Percentiles rank a stretch among this genome's conserved stretches.
phyloP scores from a whole-genome alignment of 2,797 vertebrate species.

The Apogon talboti region DNA sequence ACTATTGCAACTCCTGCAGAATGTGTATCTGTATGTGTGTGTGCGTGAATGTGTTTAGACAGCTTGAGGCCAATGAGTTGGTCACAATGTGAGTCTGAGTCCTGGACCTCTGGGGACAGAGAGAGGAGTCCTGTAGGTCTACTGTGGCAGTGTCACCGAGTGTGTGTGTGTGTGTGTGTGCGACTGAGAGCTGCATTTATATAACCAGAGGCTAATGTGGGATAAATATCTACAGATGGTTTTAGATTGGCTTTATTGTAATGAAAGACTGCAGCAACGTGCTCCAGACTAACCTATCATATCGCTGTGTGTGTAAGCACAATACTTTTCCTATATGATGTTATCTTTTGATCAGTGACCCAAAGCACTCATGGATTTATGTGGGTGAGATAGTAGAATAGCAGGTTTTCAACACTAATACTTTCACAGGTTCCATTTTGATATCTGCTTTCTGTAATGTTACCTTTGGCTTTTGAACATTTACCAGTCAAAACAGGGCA shows the following conservation, averaged over 20 bases:
- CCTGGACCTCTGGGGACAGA: constrained; percentile 53
- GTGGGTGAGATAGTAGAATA: constrained; percentile 31
- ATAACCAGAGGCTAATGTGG: constrained; percentile 30
- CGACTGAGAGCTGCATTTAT: constrained; percentile 8
- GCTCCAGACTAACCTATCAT: constrained; percentile 31
- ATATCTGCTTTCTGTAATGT: constrained; percentile 34
- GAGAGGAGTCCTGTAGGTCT: constrained; percentile 27
- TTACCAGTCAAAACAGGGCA: constrained; percentile 16
- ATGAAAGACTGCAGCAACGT: constrained; percentile 37
- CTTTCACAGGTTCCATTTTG: constrained; percentile 21
- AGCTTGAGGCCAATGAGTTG: constrained; percentile 67
- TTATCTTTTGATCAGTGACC: constrained; percentile 51
- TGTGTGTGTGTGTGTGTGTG: constrained; percentile 39
- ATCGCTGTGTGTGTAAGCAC: constrained; percentile 22
- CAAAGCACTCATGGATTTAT: constrained; percentile 30
- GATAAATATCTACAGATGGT: constrained; percentile 66
- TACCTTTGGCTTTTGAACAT: constrained; percentile 14
- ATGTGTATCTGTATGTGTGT: constrained; percentile 45
- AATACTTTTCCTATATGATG: constrained; percentile 16
- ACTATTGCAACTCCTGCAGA: constrained; percentile 57
- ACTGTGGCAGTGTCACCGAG: constrained; percentile 31
- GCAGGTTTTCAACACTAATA: constrained; percentile 30
- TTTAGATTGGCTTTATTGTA: constrained; percentile 54
- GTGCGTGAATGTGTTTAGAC: constrained; percentile 48
- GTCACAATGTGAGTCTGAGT: constrained; percentile 67